Conservation (phyloP, 2,113 vertebrate species). For the Atractosteus spatula region DNA sequence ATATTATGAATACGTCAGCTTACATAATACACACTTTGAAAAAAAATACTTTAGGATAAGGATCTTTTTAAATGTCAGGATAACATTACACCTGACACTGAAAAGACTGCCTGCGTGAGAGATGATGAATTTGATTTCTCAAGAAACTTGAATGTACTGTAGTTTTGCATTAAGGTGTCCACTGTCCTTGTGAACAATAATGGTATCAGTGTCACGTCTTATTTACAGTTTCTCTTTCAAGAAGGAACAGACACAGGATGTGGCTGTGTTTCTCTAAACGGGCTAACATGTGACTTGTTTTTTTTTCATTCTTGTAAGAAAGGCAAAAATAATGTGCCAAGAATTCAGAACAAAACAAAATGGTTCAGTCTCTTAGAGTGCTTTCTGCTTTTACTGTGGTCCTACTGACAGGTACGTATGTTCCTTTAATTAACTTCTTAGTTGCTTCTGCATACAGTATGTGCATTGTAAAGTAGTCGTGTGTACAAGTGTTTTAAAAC, state of each 20-base stretch:
- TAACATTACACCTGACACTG: too few species aligned
- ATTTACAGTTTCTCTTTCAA: background rate
- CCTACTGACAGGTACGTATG: background rate
- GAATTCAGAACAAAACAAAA: background rate
- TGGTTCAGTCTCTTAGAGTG: background rate
- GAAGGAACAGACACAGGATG: background rate
- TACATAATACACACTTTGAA: too few species aligned
- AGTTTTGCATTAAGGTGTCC: background rate
- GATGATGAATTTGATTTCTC: too few species aligned
- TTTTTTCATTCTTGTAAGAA: background rate
- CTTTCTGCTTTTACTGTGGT: background rate
- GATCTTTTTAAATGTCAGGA: too few species aligned
- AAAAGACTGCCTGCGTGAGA: too few species aligned
- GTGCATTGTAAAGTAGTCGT: too few species aligned
- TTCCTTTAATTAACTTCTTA: background rate
- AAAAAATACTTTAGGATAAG: too few species aligned
- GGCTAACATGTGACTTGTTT: background rate
- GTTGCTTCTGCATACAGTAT: background rate
- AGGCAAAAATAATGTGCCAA: background rate
- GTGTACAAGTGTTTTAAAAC: too few species aligned
- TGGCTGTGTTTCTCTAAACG: background rate
- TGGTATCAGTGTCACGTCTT: background rate
- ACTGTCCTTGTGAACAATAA: background rate
- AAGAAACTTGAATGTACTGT: too few species aligned
- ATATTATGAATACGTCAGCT: too few species aligned